These are phyloP conservation scores for Nomada hirtipes DNA, from an alignment of 2,888 invertebrate genomes.

Conservation along the genomic window DNA sequence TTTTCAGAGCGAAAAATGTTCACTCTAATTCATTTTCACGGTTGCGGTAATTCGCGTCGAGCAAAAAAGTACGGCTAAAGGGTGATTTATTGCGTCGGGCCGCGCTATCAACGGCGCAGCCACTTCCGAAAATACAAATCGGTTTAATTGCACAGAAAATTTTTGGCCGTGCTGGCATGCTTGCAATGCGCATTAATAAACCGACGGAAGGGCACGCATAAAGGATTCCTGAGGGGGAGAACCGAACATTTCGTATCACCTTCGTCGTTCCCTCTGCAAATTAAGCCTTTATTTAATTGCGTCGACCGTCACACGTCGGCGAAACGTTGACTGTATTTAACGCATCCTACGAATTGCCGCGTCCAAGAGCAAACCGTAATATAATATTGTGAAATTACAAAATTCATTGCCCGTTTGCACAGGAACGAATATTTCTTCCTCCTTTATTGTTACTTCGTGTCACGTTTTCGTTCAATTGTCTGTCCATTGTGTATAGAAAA, in stretches of 20 bases:
- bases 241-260: slow-evolving; percentile 56
- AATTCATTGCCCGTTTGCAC: slow-evolving; percentile 11
- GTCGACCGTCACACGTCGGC: slow-evolving; percentile 56
- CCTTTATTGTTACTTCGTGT: not conserved
- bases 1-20: slow-evolving; percentile 39
- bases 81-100: slow-evolving; percentile 44
- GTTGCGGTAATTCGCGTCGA: slow-evolving; percentile 15
- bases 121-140: slow-evolving; percentile 72
- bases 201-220: slow-evolving; percentile 66
- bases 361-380: slow-evolving; percentile 44
- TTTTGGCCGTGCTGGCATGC: slow-evolving; percentile 68
- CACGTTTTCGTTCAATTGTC: not conserved
- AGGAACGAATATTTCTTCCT: not conserved
- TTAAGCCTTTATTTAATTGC: slow-evolving; percentile 73
- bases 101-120: slow-evolving; percentile 41
- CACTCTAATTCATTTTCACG: slow-evolving; percentile 43
- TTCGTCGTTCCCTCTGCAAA: slow-evolving; percentile 55
- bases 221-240: slow-evolving; percentile 54
- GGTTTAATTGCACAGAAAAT: slow-evolving; percentile 78
- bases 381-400: slow-evolving; percentile 44
- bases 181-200: slow-evolving; percentile 77
- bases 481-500: not conserved
- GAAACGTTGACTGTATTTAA: slow-evolving; percentile 48
- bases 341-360: slow-evolving; percentile 37
- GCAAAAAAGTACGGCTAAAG: slow-evolving; percentile 12